Evolutionary conservation across 2,797 vertebrate genomes (phyloP).

Genomic region (Microcaecilia unicolor): DNA sequence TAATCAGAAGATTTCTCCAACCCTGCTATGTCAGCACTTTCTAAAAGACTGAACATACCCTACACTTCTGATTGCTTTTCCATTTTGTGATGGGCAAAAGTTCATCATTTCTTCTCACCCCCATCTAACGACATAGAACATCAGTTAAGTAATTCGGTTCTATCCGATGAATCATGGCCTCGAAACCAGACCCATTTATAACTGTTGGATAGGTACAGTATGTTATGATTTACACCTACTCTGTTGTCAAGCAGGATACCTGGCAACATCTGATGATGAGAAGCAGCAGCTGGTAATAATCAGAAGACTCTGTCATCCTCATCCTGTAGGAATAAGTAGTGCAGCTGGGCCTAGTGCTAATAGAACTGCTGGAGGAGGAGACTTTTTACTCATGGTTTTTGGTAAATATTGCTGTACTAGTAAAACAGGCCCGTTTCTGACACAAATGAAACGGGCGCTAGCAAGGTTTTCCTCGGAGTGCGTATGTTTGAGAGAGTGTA

Average conservation of each 20-base stretch:
- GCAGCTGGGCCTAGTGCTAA: too few species aligned
- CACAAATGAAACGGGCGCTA: too few species aligned
- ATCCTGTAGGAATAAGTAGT: constrained; percentile 12
- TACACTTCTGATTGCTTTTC: background rate
- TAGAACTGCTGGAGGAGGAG: too few species aligned
- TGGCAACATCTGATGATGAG: background rate
- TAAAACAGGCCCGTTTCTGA: too few species aligned
- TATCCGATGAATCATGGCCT: background rate
- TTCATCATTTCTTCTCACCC: constrained; percentile 5
- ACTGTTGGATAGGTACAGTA: constrained; percentile 2
- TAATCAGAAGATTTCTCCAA: too few species aligned
- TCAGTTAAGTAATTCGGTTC: constrained; percentile 13
- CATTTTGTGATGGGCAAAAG: constrained; percentile 11
- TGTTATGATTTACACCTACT: background rate
- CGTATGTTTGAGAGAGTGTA: too few species aligned
- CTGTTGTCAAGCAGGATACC: background rate
- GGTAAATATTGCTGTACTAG: too few species aligned
- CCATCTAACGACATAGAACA: background rate
- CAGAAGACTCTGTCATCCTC: constrained; percentile 6
- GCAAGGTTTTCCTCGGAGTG: too few species aligned
- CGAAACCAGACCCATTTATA: constrained; percentile 2
- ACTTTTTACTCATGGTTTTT: too few species aligned
- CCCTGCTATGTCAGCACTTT: too few species aligned
- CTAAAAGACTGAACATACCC: background rate
- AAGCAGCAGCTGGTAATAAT: constrained; percentile 19